These are phyloP conservation scores for Dicyrtomina minuta DNA, from an alignment of 2,888 invertebrate genomes.

Conservation along the genomic window DNA sequence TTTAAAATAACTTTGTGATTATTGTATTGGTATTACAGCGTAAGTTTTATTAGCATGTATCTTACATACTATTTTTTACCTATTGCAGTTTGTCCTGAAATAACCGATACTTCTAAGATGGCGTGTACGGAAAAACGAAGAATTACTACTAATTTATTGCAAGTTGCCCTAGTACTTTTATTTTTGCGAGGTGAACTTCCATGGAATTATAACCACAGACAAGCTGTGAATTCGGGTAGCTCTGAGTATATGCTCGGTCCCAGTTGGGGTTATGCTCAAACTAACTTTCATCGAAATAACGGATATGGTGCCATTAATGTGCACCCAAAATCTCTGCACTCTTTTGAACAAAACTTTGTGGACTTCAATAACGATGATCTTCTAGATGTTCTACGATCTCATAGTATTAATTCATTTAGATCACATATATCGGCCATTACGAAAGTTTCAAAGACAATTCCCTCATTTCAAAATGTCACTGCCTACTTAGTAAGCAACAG, in stretches of 20 bases:
- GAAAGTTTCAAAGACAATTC: too few species aligned
- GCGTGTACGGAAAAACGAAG: conserved; percentile 36
- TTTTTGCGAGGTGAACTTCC: conserved; percentile 43
- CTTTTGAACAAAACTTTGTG: background rate
- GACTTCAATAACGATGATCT: conserved; percentile 16
- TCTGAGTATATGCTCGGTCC: conserved; percentile 44
- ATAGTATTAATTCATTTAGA: conserved; percentile 11
- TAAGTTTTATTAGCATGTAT: too few species aligned
- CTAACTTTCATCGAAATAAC: conserved; percentile 40
- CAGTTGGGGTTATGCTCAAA: conserved; percentile 47
- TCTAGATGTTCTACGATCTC: conserved; percentile 18
- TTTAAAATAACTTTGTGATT: too few species aligned
- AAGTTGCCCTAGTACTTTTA: conserved; percentile 50
- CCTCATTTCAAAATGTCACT: conserved; percentile 50
- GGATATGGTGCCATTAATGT: conserved; percentile 37
- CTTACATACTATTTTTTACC: too few species aligned
- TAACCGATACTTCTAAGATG: too few species aligned
- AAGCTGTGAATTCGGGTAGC: background rate
- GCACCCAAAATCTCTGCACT: conserved; percentile 39
- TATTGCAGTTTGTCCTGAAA: too few species aligned
- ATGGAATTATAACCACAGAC: conserved; percentile 21
- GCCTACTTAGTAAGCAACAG: conserved; percentile 52
- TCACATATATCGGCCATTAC: conserved; percentile 4
- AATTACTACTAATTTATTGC: conserved; percentile 47
- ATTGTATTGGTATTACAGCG: too few species aligned